Conservation (phyloP, 92 coral and sea anemone species). For the Porites lobata region DNA sequence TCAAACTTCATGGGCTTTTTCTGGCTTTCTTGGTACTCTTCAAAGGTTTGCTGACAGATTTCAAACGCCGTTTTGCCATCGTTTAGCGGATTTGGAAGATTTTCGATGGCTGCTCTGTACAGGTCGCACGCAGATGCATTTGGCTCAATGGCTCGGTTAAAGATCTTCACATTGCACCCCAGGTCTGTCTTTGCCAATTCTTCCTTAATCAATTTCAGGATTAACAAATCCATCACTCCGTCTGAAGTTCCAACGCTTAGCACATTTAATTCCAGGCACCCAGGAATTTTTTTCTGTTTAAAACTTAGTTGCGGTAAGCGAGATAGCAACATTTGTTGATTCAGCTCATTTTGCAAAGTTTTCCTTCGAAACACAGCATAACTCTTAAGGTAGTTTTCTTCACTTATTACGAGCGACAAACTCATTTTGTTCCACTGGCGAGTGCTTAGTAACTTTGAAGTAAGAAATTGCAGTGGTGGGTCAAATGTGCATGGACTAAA, state of each 20-base stretch:
- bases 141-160: slow-evolving; percentile 46
- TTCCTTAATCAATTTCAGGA: slow-evolving; percentile 8
- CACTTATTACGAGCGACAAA: not conserved
- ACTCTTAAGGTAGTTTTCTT: not conserved
- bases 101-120: slow-evolving; percentile 19
- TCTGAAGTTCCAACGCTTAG: slow-evolving; percentile 25
- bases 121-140: not conserved
- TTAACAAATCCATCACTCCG: slow-evolving; percentile 20
- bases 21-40: slow-evolving; percentile 20
- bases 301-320: not conserved
- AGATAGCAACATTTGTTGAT: not conserved
- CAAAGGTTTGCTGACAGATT: slow-evolving; percentile 35
- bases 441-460: not conserved
- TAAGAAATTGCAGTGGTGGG: not conserved
- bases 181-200: not conserved
- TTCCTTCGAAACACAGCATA: not conserved
- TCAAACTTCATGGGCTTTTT: slow-evolving; percentile 36
- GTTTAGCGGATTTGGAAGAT: not conserved
- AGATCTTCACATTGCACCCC: slow-evolving; percentile 20
- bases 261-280: not conserved
- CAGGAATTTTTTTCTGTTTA: not conserved
- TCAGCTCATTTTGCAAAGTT: not conserved
- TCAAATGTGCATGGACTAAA: not conserved
- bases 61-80: slow-evolving; percentile 21
- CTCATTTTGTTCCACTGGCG: not conserved